Conservation (phyloP, 2,888 invertebrate species). For the Ceratothoa steindachneri region DNA sequence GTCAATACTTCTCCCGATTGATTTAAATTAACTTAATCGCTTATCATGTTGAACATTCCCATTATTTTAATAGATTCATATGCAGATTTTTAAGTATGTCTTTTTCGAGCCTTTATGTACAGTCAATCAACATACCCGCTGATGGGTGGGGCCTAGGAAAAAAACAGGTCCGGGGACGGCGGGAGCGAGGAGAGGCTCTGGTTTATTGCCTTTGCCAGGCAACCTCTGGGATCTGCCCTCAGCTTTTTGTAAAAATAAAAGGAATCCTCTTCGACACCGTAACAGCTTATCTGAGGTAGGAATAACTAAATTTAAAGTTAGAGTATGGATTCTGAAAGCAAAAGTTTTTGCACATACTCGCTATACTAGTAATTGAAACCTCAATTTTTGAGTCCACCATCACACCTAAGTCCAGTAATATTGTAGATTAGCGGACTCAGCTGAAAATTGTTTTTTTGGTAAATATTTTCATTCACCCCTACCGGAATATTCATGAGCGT, state of each 20-base stretch:
- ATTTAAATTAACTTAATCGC: neutral
- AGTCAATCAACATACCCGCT: neutral
- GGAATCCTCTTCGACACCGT: neutral
- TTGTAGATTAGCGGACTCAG: too few species aligned
- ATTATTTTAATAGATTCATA: neutral
- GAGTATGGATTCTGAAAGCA: too few species aligned
- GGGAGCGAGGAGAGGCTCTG: neutral
- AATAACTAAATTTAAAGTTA: too few species aligned
- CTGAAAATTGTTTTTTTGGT: too few species aligned
- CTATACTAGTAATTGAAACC: too few species aligned
- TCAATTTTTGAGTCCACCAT: too few species aligned
- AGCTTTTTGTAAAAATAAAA: neutral
- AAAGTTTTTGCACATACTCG: too few species aligned
- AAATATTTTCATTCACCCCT: too few species aligned
- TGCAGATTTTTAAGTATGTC: neutral
- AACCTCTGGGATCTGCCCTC: too few species aligned
- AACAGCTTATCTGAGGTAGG: constrained; percentile 4
- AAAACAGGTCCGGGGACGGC: neutral
- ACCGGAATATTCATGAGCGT: too few species aligned
- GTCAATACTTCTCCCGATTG: neutral
- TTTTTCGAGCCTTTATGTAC: neutral
- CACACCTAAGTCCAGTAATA: too few species aligned
- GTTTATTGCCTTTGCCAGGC: constrained; percentile 1
- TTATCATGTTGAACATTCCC: neutral
- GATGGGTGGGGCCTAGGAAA: constrained; percentile 3